Evolutionary conservation across 2,113 vertebrate genomes (phyloP), one percentile per base, ranked within the genome.

Genomic region (Chinchilla lanigera): DNA sequence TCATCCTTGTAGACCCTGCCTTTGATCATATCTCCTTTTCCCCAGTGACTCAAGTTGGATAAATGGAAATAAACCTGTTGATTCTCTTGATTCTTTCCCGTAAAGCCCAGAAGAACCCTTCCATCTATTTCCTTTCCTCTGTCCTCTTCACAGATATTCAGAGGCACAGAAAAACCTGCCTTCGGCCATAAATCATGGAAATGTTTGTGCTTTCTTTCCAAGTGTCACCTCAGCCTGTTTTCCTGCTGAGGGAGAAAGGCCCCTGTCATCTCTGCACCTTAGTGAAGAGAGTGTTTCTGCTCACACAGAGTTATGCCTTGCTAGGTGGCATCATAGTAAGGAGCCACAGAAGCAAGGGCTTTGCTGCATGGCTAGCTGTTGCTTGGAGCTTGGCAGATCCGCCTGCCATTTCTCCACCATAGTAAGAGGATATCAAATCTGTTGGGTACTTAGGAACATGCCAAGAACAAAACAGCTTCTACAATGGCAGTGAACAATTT

Each of bases 381-480:
- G 63, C 69, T 86, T n/a, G 54, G 61, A 56, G 54, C 80, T 90
- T 84, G 73, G 71, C 47, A 73, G 50, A 33, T 89, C 10, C 20
- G 71, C 44, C 67, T 58, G 24, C 61, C 10, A 1, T 71, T n/a
- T 80, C 33, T 52, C 63, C 2, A 52, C 71, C 20, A 24, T 1
- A 26, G 60, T 89, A 91, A 96, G 78, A 86, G 86, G 44, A 96
- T 86, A 75, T 95, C 83, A 92, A 30, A 56, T 67, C 86, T 71
- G 56, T 19, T 93, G 93, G 89, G 73, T 65, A 88, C 73, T 85
- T 47, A 88, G 41, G 71, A 73, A 13, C 65, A 86, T 50, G 89
- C 86, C 94, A 96, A 65, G 86, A 98, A n/a, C 44, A 54, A 82
- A 95, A 83, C 89, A 50, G 93, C 81, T 91, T 95, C 93, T 71